A percentile compares a stretch with the other conserved stretches of the same genome.
phyloP scores from a whole-genome alignment of 1,140 invertebrate species.

The Plectus sambesii region DNA sequence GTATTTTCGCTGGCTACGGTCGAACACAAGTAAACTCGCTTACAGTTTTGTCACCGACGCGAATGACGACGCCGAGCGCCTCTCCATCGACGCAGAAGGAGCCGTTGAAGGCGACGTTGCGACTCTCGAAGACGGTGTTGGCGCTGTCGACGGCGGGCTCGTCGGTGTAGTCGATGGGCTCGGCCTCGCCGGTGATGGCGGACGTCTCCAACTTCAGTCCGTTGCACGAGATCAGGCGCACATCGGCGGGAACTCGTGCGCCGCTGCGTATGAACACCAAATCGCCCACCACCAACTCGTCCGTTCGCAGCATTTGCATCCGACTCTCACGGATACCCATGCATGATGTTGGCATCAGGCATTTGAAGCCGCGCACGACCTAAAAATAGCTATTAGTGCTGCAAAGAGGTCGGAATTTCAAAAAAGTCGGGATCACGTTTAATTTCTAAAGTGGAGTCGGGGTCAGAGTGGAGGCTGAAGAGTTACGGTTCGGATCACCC shows the following conservation, averaged over 20 bases:
- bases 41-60: slow-evolving; percentile 43
- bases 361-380: too few relatives aligned
- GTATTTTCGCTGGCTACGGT: too few relatives aligned
- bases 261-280: slow-evolving; percentile 32
- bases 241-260: slow-evolving; percentile 36
- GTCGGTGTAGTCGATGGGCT: slow-evolving; percentile 48
- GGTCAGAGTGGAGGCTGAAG: too few relatives aligned
- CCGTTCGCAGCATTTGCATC: too few relatives aligned
- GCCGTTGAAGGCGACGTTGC: slow-evolving; percentile 25
- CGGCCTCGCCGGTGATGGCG: slow-evolving; percentile 64
- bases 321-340: too few relatives aligned
- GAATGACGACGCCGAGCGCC: slow-evolving; percentile 36
- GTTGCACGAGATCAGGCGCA: slow-evolving; percentile 39
- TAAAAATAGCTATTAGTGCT: too few relatives aligned
- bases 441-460: too few relatives aligned
- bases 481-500: too few relatives aligned
- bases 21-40: not conserved
- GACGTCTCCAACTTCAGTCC: slow-evolving; percentile 60
- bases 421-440: too few relatives aligned
- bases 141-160: slow-evolving; percentile 30
- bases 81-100: slow-evolving; percentile 30
- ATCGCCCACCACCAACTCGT: slow-evolving; percentile 42
- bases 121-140: slow-evolving; percentile 38
- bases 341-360: too few relatives aligned
- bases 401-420: too few relatives aligned